These are phyloP conservation scores for Eupithecia pulchellata DNA, from an alignment of 2,888 invertebrate species.

Conservation along the genomic window DNA sequence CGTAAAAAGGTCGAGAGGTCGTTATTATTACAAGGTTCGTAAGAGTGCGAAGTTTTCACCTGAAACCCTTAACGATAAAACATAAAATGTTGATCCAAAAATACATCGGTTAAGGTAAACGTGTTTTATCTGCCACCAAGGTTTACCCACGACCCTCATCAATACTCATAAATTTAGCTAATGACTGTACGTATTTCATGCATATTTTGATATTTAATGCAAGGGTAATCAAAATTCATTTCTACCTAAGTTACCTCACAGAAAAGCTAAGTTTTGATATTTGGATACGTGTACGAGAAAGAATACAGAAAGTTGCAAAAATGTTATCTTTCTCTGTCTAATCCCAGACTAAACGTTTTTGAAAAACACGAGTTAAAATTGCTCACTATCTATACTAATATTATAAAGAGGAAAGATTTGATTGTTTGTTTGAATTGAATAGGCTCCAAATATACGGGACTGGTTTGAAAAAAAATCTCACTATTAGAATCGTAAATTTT, in stretches of 20 bases:
- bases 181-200: background rate
- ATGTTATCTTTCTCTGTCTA: background rate
- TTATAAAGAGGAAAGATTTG: too few species aligned
- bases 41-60: background rate
- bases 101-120: constrained; percentile 10
- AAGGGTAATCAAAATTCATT: background rate
- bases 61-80: background rate
- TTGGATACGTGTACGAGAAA: background rate
- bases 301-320: background rate
- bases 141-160: background rate
- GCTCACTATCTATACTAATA: background rate
- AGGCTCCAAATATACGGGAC: too few species aligned
- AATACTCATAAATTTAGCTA: background rate
- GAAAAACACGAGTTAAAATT: background rate
- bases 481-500: too few species aligned
- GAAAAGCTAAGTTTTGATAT: background rate
- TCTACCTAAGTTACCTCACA: background rate
- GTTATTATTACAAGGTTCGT: background rate
- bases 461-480: too few species aligned
- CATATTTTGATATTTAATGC: too few species aligned
- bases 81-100: constrained; percentile 3
- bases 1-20: constrained; percentile 4
- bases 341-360: too few species aligned
- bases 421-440: too few species aligned
- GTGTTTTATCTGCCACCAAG: constrained; percentile 5